Base-by-base conservation (phyloP, 37 sponge, comb jelly and placozoan species). In the Tethya wilhelma region DNA sequence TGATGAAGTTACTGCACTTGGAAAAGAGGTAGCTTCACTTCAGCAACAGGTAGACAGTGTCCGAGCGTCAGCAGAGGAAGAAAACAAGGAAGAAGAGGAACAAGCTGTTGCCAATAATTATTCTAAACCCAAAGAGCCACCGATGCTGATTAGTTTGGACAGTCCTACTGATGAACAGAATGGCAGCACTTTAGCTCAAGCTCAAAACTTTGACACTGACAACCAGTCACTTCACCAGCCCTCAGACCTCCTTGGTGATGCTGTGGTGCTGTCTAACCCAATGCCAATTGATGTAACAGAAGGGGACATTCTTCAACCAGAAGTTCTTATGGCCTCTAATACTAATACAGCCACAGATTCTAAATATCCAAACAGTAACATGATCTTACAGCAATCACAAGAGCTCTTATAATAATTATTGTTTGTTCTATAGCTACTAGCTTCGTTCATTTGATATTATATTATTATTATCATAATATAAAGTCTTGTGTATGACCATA, bases 311-410 rank as follows among this genome's bases (percentile, higher is more conserved):
- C 53, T 49, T 14, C 53, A 49, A 14, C 53, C 53, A 14, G 53
- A 49, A 14, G 14, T 49, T n/a, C 63, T 60, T 23, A n/a, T n/a
- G n/a, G 53, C 53, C 9, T 19, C 14, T 14, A 19, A 14, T 19
- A 14, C 53, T 49, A 14, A 19, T 49, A 49, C 53, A 49, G 14
- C 53, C 53, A 19, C 53, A 19, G 14, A 14, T 49, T 49, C 14
- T 49, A 49, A 14, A 49, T 9, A 14, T 19, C 53, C 9, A 49
- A 49, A 14, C 9, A 49, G 63, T 49, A 14, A 14, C 28, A n/a
- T n/a, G n/a, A n/a, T n/a, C n/a, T n/a, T n/a, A n/a, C 67, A 30
- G 22, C 39, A 67, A 67, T 67, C 67, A 67, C 67, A 67, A 22
- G 67, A 67, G 34, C 67, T 67, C 22, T 67, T 67, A 9, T 67